phyloP scores from a whole-genome alignment of 1,140 invertebrate species.

The Drosophila arawakana region DNA sequence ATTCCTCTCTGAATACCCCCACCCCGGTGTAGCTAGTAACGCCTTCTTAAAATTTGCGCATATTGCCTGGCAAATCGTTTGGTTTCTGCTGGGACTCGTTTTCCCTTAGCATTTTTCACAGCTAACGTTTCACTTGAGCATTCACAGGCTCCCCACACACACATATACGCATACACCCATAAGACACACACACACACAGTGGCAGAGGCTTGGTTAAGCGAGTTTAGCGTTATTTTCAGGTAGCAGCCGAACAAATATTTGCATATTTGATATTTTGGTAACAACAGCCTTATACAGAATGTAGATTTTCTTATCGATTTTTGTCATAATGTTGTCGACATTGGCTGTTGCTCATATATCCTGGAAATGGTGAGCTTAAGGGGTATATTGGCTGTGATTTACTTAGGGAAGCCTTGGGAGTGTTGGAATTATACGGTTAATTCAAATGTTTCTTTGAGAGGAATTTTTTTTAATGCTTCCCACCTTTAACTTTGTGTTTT shows the following conservation, averaged over 20 bases:
- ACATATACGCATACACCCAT: slow-evolving; percentile 5
- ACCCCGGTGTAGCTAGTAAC: slow-evolving; percentile 27
- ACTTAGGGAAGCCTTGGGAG: too few species aligned
- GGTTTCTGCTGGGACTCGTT: slow-evolving; percentile 30
- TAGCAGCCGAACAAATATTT: slow-evolving; percentile 76
- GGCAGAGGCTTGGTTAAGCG: slow-evolving; percentile 17
- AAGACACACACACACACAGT: slow-evolving; percentile 12
- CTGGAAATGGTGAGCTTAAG: background rate
- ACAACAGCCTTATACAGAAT: slow-evolving; percentile 72
- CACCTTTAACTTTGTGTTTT: too few species aligned
- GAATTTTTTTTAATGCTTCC: too few species aligned
- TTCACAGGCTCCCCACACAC: slow-evolving; percentile 25
- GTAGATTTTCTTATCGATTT: slow-evolving; percentile 78
- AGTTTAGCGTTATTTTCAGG: slow-evolving; percentile 66
- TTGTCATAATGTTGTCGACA: slow-evolving; percentile 37
- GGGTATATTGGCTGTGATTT: too few species aligned
- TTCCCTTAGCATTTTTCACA: slow-evolving; percentile 42
- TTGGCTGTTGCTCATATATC: slow-evolving; percentile 32
- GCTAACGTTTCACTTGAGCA: slow-evolving; percentile 59
- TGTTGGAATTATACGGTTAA: too few species aligned
- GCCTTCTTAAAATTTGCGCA: slow-evolving; percentile 48
- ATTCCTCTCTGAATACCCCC: background rate
- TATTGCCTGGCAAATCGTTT: slow-evolving; percentile 64
- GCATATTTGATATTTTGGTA: slow-evolving; percentile 82
- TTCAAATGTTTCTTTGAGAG: too few species aligned